phyloP scores from a whole-genome alignment of 1,140 invertebrate genomes.

The Eciton burchellii region DNA sequence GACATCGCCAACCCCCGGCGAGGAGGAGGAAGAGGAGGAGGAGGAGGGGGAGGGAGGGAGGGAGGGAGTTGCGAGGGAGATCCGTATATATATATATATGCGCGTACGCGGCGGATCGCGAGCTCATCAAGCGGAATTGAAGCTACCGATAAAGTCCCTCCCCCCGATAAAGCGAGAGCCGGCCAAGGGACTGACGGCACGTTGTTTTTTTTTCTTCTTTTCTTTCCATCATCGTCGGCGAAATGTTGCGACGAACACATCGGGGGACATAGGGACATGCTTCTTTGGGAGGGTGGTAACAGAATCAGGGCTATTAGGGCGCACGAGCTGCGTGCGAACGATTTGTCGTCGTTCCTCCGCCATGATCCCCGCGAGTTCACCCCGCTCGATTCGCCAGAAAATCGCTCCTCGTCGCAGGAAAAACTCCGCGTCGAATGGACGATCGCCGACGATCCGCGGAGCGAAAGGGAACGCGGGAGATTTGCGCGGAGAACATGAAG shows the following conservation, averaged over 20 bases:
- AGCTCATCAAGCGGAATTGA: neutral
- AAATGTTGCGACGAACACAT: neutral
- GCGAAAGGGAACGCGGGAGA: conserved; percentile 2
- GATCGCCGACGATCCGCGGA: conserved; percentile 14
- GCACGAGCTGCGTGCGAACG: conserved; percentile 37
- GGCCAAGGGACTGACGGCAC: too few relatives aligned
- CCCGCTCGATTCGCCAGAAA: neutral
- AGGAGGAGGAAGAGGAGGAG: too few relatives aligned
- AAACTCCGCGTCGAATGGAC: conserved; percentile 59
- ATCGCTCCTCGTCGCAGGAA: conserved; percentile 10
- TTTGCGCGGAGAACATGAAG: conserved; percentile 16
- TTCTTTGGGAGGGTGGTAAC: conserved; percentile 62
- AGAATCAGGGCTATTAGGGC: conserved; percentile 38
- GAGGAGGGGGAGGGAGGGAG: too few relatives aligned
- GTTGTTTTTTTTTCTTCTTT: too few relatives aligned
- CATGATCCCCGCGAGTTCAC: conserved; percentile 30
- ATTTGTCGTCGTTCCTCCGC: conserved; percentile 55
- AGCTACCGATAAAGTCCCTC: conserved; percentile 16
- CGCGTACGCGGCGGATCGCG: neutral
- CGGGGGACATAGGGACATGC: conserved; percentile 32
- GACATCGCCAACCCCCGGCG: neutral
- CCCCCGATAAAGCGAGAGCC: conserved; percentile 12
- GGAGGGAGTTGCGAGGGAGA: neutral
- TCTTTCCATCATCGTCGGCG: conserved; percentile 5
- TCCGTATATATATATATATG: too few relatives aligned